phyloP scores from a whole-genome alignment of 2,797 vertebrate species.

The Discoglossus pictus region DNA sequence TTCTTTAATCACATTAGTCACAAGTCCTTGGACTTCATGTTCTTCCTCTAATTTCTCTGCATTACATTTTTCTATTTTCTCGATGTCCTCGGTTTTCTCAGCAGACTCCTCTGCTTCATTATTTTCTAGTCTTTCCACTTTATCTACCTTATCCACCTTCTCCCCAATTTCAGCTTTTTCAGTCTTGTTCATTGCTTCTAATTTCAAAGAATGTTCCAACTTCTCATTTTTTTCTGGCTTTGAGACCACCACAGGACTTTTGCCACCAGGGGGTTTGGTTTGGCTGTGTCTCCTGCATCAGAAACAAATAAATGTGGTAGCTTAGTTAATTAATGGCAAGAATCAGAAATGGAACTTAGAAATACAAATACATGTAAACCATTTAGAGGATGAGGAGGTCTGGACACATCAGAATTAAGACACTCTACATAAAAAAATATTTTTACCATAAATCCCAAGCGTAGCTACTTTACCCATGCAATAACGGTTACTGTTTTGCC shows the following conservation, averaged over 20 bases:
- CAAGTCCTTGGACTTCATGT: constrained; percentile 28
- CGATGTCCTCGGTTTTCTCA: constrained; percentile 20
- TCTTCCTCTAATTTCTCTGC: constrained; percentile 55
- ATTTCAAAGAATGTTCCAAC: constrained; percentile 51
- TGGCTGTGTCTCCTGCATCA: constrained; percentile 78
- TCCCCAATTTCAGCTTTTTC: constrained; percentile 63
- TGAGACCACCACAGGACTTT: constrained; percentile 58
- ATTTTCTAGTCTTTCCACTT: constrained; percentile 15
- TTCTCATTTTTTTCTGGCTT: constrained; percentile 56
- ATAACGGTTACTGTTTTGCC: no score
- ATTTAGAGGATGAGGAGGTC: no score
- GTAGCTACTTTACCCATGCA: no score
- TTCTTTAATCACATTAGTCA: constrained; percentile 55
- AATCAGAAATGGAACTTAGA: no score
- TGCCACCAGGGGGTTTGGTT: constrained; percentile 71
- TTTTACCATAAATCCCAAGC: no score
- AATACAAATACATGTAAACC: no score
- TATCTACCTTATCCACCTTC: constrained; percentile 50
- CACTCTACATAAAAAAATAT: no score
- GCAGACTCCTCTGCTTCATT: constrained; percentile 16
- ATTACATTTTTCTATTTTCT: constrained; percentile 21
- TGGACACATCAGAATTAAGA: no score
- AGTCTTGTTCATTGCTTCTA: constrained; percentile 43
- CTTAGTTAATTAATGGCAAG: no score
- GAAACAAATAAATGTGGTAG: background rate